Evolutionary conservation across 1,140 invertebrate species (phyloP).

Genomic region (Ceratoteleas bidentatus): DNA sequence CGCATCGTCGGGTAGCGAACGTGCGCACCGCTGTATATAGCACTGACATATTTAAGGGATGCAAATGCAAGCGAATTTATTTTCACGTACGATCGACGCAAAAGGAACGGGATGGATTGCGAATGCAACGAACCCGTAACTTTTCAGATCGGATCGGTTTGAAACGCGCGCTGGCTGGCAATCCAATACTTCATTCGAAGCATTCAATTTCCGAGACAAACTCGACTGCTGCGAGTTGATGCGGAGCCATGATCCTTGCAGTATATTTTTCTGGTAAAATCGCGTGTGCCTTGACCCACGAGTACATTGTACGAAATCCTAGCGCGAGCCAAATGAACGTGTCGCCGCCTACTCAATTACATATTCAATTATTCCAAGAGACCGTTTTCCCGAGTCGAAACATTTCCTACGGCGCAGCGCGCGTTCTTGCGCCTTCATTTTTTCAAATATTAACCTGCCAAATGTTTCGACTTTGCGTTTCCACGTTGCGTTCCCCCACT

Average conservation of each 20-base stretch:
- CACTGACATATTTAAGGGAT: slow-evolving; percentile 65
- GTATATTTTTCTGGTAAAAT: slow-evolving; percentile 55
- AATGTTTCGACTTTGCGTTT: slow-evolving; percentile 29
- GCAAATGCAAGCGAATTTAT: slow-evolving; percentile 67
- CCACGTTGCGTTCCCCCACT: neutral
- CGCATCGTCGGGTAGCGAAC: slow-evolving; percentile 48
- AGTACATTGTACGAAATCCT: slow-evolving; percentile 41
- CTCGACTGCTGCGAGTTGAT: slow-evolving; percentile 54
- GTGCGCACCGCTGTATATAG: slow-evolving; percentile 47
- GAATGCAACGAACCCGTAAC: slow-evolving; percentile 67
- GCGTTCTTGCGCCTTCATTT: slow-evolving; percentile 29
- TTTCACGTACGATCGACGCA: slow-evolving; percentile 65
- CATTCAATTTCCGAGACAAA: slow-evolving; percentile 75
- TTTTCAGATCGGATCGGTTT: slow-evolving; percentile 68
- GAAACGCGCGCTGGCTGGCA: slow-evolving; percentile 59
- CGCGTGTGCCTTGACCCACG: slow-evolving; percentile 52
- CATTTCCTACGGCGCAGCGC: slow-evolving; percentile 29
- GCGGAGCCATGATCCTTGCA: slow-evolving; percentile 48
- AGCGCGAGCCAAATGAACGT: slow-evolving; percentile 55
- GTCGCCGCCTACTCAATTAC: slow-evolving; percentile 46
- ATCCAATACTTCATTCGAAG: slow-evolving; percentile 74
- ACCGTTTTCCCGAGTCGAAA: slow-evolving; percentile 36
- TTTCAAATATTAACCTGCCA: slow-evolving; percentile 43
- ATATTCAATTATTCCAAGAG: slow-evolving; percentile 61
- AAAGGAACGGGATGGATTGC: slow-evolving; percentile 65